Percentiles rank a stretch among this genome's conserved stretches.
Conservation (phyloP, 2,797 vertebrate genomes). For the Hephaestus fuliginosus region DNA sequence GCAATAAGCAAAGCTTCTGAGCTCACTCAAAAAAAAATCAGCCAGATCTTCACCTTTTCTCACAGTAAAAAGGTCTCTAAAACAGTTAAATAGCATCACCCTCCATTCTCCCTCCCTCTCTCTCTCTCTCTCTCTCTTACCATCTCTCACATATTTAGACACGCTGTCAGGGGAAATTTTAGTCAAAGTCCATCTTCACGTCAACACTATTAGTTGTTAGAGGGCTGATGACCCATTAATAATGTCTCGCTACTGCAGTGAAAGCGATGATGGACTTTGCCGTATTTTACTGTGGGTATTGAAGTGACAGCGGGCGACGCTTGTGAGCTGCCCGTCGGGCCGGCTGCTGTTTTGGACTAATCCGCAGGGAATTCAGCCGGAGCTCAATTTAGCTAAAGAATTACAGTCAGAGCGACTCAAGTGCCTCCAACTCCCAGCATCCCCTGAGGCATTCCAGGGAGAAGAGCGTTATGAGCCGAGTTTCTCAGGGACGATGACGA, state of each 20-base stretch:
- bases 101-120: not conserved
- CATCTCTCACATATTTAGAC: conserved; percentile 64
- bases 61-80: conserved; percentile 45
- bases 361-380: conserved; percentile 54
- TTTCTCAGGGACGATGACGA: conserved; percentile 21
- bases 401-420: conserved; percentile 52
- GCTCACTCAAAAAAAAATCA: conserved; percentile 28
- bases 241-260: conserved; percentile 40
- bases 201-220: conserved; percentile 68
- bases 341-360: conserved; percentile 51
- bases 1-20: conserved; percentile 19
- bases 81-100: conserved; percentile 42
- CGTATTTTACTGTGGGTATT: conserved; percentile 44
- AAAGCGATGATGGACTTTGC: conserved; percentile 47
- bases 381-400: conserved; percentile 61
- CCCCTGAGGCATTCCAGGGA: conserved; percentile 37
- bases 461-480: conserved; percentile 17
- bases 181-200: conserved; percentile 65
- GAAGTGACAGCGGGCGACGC: conserved; percentile 46
- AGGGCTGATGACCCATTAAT: conserved; percentile 65
- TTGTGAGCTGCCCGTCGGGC: conserved; percentile 54
- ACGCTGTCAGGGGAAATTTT: conserved; percentile 63
- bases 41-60: conserved; percentile 37
- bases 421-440: conserved; percentile 63
- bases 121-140: not conserved